Base-by-base conservation (phyloP, 2,797 vertebrate species). In the Anguilla marmorata region DNA sequence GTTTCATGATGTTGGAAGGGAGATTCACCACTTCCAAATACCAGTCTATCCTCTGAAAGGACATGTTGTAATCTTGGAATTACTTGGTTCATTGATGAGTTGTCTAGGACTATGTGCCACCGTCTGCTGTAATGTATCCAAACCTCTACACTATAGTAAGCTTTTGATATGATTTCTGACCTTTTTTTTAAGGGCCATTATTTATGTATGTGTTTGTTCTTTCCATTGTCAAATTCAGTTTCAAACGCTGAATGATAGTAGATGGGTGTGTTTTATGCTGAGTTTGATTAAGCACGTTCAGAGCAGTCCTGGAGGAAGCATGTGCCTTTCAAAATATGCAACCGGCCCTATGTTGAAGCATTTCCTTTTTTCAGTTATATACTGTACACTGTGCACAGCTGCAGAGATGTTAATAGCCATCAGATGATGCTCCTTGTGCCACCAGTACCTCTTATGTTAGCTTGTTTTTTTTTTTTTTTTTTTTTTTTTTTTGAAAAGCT, bases 371-470 rank as follows among this genome's bases (percentile, higher is more conserved):
- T 90, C 88, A 92, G 89, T 91, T 94, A 96, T 95, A 93, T 95
- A 96, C 95, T 94, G 94, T 90, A 94, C 91, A 93, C 92, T 93
- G 94, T 94, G 93, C 96, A 95, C 93, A 93, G 94, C 92, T 93
- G 91, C 93, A 94, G 92, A 92, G 93, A 95, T 95, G 95, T 95
- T 95, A 94, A 94, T 95, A 94, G 93, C 94, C 94, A 96, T 96
- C 95, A 96, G 94, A 94, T 91, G 87, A 90, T 92, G 94, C 94
- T 96, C 54, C 54, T 56, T 96, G 94, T 95, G 94, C 95, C 93
- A 93, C 94, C 94, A 93, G 95, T 93, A 96, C 94, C 95, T 95
- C 96, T 96, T 96, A 96, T 96, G 93, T 95, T 92, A 93, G 92
- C 93, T 66, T 45, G 19, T 45, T 45, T 8, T 1, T 79, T 16